Evolutionary conservation across 1,140 invertebrate species (phyloP), one percentile per base, ranked within the genome.

Genomic region (Macrobrachium rosenbergii): DNA sequence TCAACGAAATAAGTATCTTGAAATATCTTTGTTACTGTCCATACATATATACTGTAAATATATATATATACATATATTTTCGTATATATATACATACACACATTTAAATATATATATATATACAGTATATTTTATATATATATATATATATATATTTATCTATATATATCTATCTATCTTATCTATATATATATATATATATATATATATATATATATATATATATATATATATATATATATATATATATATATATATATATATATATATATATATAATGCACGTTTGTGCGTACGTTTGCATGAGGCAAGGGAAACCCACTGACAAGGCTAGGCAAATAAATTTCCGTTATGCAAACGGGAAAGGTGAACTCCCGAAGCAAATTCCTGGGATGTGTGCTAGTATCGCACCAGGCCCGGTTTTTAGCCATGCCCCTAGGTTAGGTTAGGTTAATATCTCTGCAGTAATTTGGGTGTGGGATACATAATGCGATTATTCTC

Each of bases 121-220:
- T 28, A 72, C 21, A 23, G 10, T 17, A 72, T 10, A 72, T 72
- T 5, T 69, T 28, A 72, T 23, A 37, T 28, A 72, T 72, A 72
- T 28, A 72, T 72, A 23, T 28, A 72, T 37, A 37, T 72, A 72
- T 72, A 72, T 37, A 72, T 72, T 28, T 72, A 8, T 72, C 28
- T 28, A 72, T 72, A 28, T 23, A 72, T 23, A 72, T 10, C 0
- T 23, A 28, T 23, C 28, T 10, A 72, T 10, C n/a, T n/a, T n/a
- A n/a, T n/a, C n/a, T 72, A 72, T 72, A 8, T 72, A 72, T 28
- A 72, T 72, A 28, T 23, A 72, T 23, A 72, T 10, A 28, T 23
- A 28, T 23, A 72, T 10, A 72, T 10, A 72, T 10, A 72, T 28
- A 72, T 28, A 72, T 28, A 72, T 28, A 72, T 28, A 72, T 28